phyloP scores from a whole-genome alignment of 2,888 invertebrate genomes.

The Blastobasis lacticolella region DNA sequence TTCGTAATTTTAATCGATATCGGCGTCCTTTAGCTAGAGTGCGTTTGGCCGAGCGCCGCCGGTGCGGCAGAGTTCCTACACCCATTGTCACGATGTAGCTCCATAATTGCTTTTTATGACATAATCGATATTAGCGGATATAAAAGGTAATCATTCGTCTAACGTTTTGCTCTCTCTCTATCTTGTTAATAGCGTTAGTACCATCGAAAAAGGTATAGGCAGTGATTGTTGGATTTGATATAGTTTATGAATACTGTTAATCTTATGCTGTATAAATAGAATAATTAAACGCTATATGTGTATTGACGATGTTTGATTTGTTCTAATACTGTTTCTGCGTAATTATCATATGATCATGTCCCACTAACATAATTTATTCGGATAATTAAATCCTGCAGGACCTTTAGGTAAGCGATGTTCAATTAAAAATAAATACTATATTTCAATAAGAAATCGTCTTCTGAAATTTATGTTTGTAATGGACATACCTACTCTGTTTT shows the following conservation, averaged over 20 bases:
- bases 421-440: slow-evolving; percentile 28
- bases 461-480: no score
- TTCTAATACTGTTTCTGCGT: slow-evolving; percentile 30
- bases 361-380: slow-evolving; percentile 38
- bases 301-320: slow-evolving; percentile 65
- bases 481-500: neutral
- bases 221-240: slow-evolving; percentile 75
- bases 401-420: slow-evolving; percentile 59
- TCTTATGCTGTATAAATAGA: slow-evolving; percentile 74
- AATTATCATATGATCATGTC: slow-evolving; percentile 34
- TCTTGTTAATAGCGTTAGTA: slow-evolving; percentile 70
- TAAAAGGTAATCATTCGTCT: slow-evolving; percentile 43
- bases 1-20: no score
- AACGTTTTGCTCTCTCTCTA: slow-evolving; percentile 56
- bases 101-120: no score
- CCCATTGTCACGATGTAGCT: slow-evolving; percentile 14
- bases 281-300: slow-evolving; percentile 74
- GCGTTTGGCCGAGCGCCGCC: neutral
- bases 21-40: no score
- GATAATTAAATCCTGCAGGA: slow-evolving; percentile 37
- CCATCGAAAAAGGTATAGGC: slow-evolving; percentile 65
- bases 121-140: slow-evolving; percentile 38
- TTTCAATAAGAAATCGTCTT: slow-evolving; percentile 36
- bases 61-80: slow-evolving; percentile 47
- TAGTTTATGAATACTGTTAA: slow-evolving; percentile 75